Conservation (phyloP, 1,140 invertebrate species). For the Leptinotarsa texana region DNA sequence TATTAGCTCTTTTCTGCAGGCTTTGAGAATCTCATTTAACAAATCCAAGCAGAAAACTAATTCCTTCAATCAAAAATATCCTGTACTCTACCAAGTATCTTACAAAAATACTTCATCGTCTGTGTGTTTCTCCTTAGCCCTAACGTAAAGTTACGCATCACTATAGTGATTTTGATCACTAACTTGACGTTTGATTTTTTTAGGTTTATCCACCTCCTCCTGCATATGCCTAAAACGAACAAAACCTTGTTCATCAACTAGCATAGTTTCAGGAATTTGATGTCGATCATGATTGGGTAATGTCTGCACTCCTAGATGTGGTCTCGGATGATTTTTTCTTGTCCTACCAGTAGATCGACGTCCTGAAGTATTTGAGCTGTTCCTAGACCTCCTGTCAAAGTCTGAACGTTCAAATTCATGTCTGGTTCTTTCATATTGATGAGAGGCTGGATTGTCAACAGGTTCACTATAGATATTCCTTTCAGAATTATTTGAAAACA, state of each 20-base stretch:
- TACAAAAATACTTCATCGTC: conserved; percentile 41
- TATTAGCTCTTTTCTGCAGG: background rate
- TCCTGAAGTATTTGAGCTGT: conserved; percentile 52
- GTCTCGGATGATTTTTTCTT: conserved; percentile 46
- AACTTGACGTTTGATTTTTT: conserved; percentile 40
- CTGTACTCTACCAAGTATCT: conserved; percentile 23
- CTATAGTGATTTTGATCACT: conserved; percentile 50
- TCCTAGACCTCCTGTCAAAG: conserved; percentile 56
- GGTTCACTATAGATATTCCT: conserved; percentile 53
- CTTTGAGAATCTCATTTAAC: background rate
- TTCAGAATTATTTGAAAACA: conserved; percentile 49
- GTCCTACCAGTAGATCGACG: conserved; percentile 48
- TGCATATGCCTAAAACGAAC: conserved; percentile 70
- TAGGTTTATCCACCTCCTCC: conserved; percentile 43
- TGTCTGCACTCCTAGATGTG: conserved; percentile 52
- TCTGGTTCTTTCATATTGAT: conserved; percentile 53
- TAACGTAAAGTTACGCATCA: conserved; percentile 49
- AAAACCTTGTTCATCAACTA: conserved; percentile 84
- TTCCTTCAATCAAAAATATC: conserved; percentile 19
- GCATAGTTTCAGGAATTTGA: conserved; percentile 60
- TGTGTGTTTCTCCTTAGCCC: conserved; percentile 39
- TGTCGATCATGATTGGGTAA: conserved; percentile 53
- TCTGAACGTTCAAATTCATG: conserved; percentile 60
- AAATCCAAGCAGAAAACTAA: conserved; percentile 19
- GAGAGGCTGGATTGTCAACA: conserved; percentile 45